phyloP scores from a whole-genome alignment of 2,888 invertebrate genomes.

The Ganaspis brasiliensis region DNA sequence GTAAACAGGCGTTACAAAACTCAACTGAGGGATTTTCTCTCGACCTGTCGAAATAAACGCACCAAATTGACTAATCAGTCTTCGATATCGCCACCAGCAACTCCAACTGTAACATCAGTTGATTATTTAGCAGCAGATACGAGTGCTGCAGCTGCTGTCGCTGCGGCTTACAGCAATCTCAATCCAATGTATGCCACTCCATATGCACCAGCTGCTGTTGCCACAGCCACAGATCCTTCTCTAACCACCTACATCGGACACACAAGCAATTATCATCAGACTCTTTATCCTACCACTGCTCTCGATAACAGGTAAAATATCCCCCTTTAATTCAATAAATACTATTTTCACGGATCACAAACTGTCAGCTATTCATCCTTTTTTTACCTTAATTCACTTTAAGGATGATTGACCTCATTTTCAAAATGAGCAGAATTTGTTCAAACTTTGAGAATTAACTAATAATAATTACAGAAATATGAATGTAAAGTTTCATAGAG shows the following conservation, averaged over 20 bases:
- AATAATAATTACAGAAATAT: too few relatives aligned
- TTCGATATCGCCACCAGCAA: constrained; percentile 83
- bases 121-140: constrained; percentile 87
- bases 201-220: constrained; percentile 88
- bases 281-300: constrained; percentile 82
- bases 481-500: too few relatives aligned
- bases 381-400: too few relatives aligned
- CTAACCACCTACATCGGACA: constrained; percentile 86
- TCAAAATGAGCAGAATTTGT: too few relatives aligned
- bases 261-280: constrained; percentile 86
- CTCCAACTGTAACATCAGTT: constrained; percentile 83
- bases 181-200: constrained; percentile 91
- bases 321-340: too few relatives aligned
- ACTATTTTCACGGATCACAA: too few relatives aligned
- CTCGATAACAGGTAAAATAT: constrained; percentile 80
- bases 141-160: constrained; percentile 84
- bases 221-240: constrained; percentile 87
- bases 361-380: too few relatives aligned
- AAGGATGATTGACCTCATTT: too few relatives aligned
- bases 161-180: constrained; percentile 90
- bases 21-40: constrained; percentile 94
- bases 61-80: constrained; percentile 80
- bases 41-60: constrained; percentile 93
- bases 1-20: constrained; percentile 94
- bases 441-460: too few relatives aligned